Conservation (phyloP, 2,113 vertebrate genomes). For the Aspiorhynchus laticeps region DNA sequence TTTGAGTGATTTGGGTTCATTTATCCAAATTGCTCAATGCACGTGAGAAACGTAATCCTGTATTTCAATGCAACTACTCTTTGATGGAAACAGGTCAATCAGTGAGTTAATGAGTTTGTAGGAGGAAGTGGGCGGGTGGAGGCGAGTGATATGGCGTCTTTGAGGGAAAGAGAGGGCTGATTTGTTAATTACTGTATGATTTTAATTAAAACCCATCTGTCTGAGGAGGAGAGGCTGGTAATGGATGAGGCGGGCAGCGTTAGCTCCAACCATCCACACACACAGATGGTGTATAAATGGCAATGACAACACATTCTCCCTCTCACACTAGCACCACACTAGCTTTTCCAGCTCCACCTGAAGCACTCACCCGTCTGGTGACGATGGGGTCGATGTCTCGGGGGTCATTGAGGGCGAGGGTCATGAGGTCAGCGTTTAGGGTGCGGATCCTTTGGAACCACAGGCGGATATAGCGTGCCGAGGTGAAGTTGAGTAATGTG, state of each 20-base stretch:
- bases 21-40: slow-evolving; percentile 20
- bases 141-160: slow-evolving; percentile 26
- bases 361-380: slow-evolving; percentile 84
- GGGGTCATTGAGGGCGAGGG: slow-evolving; percentile 84
- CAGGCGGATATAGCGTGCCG: slow-evolving; percentile 92
- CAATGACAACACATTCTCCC: neutral
- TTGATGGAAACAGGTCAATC: slow-evolving; percentile 35
- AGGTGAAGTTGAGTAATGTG: slow-evolving; percentile 89
- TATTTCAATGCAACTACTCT: neutral
- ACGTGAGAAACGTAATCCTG: slow-evolving; percentile 1
- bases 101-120: slow-evolving; percentile 14
- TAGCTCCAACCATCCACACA: slow-evolving; percentile 26
- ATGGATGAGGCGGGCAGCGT: slow-evolving; percentile 26
- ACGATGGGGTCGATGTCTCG: slow-evolving; percentile 91
- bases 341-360: neutral
- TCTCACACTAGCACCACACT: neutral
- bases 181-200: slow-evolving; percentile 54
- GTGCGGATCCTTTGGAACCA: slow-evolving; percentile 92
- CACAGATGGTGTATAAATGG: slow-evolving; percentile 22
- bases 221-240: slow-evolving; percentile 24
- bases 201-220: slow-evolving; percentile 60
- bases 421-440: slow-evolving; percentile 97
- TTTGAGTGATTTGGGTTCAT: neutral
- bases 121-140: slow-evolving; percentile 1
- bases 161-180: slow-evolving; percentile 42